Evolutionary conservation across 1,140 invertebrate genomes (phyloP), one percentile per base, ranked within the genome.

Genomic region (Nasonia vitripennis): DNA sequence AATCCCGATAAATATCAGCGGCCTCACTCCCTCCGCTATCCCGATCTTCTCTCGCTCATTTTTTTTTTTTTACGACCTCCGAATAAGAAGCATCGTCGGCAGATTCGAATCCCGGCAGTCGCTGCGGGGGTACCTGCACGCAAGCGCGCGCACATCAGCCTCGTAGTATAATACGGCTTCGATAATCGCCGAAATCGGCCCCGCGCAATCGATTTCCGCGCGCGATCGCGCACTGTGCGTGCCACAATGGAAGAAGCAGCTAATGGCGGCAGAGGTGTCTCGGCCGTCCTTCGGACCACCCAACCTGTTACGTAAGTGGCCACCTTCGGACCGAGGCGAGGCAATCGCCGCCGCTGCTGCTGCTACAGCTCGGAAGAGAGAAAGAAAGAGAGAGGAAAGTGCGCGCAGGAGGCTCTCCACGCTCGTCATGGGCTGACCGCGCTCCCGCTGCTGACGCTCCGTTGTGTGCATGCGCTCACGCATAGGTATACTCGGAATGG

Each of bases 221-320:
- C 45, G 74, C 37, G 14, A 74, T 62, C n/a, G 74, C 7, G 20
- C 12, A 27, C 27, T 27, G 27, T 27, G 27, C 27, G 27, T 31
- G 70, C n/a, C 14, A 31, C 70, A 41, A 75, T n/a, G 14, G 14
- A 62, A 81, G 62, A 62, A 31, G 20, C n/a, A 71, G 48, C 71
- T 80, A 81, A 86, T 81, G 84, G 86, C 81, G 81, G 70, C 41
- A 85, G 87, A 88, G 85, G 89, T 89, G 89, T 90, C 88, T 87
- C 88, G 78, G 3, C 7, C 70, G 51, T 87, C 85, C 87, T 83
- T 81, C 48, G 86, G 89, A 89, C 91, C 91, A 91, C 90, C 89
- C 90, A 88, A 81, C 80, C 89, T 73, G 86, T 91, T 89, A 89
- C 87, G 87, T 89, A 89, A 90, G 86, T 78, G 81, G 48, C 84